These are phyloP conservation scores for Thysanoteuthis rhombus DNA, from an alignment of 2,888 invertebrate genomes.

Conservation along the genomic window DNA sequence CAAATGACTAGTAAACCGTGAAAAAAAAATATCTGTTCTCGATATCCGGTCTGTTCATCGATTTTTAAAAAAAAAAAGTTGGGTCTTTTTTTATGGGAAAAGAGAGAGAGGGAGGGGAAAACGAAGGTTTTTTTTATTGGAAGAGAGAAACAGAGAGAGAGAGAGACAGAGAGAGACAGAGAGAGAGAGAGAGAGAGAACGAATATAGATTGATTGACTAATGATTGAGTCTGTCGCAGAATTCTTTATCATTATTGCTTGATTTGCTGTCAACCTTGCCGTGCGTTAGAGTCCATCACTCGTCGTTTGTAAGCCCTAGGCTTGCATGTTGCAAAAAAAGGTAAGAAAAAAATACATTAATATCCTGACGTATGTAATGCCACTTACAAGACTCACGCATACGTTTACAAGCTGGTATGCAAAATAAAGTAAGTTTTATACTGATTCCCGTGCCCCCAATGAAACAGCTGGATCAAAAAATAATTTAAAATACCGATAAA, in stretches of 20 bases:
- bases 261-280: background rate
- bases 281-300: background rate
- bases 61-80: background rate
- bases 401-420: background rate
- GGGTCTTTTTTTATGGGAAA: background rate
- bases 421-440: background rate
- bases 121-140: background rate
- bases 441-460: background rate
- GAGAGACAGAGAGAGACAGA: background rate
- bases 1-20: background rate
- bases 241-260: background rate
- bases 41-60: background rate
- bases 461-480: background rate
- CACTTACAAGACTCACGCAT: background rate
- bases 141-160: background rate
- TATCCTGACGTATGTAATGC: background rate
- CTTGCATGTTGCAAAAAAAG: background rate
- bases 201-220: background rate
- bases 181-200: background rate
- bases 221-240: background rate
- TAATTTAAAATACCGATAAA: background rate
- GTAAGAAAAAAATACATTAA: background rate
- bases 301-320: background rate
- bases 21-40: background rate
- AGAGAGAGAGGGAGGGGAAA: background rate